Conservation (phyloP, 2,797 vertebrate genomes). For the Neosilurus hyrtlii region DNA sequence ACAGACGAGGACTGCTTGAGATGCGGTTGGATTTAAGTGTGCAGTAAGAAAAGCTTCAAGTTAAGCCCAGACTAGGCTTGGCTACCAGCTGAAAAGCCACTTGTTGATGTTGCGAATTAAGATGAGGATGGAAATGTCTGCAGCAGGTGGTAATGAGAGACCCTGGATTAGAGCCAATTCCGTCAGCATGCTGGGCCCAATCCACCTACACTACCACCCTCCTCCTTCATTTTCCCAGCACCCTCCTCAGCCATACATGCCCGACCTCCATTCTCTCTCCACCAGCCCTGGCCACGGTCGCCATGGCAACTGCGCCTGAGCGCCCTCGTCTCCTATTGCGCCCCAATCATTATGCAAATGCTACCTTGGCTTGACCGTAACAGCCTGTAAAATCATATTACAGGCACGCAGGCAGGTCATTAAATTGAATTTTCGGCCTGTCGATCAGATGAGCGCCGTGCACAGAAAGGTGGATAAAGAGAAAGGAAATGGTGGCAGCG, state of each 20-base stretch:
- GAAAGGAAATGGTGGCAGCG: slow-evolving; percentile 29
- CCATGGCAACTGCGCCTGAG: slow-evolving; percentile 55
- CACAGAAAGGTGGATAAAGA: slow-evolving; percentile 71
- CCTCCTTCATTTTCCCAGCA: slow-evolving; percentile 52
- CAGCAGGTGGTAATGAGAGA: slow-evolving; percentile 44
- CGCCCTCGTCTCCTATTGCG: slow-evolving; percentile 78
- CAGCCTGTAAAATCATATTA: slow-evolving; percentile 86
- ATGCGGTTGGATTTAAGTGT: slow-evolving; percentile 13
- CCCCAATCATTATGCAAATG: slow-evolving; percentile 84
- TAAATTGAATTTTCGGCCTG: slow-evolving; percentile 83
- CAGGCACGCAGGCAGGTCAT: slow-evolving; percentile 80
- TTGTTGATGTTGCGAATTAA: slow-evolving; percentile 42
- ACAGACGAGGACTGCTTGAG: neutral
- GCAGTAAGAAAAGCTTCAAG: slow-evolving; percentile 14
- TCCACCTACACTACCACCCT: slow-evolving; percentile 24
- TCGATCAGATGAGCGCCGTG: slow-evolving; percentile 73
- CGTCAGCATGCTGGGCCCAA: slow-evolving; percentile 35
- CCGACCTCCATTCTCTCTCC: slow-evolving; percentile 71
- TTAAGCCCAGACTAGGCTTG: slow-evolving; percentile 23
- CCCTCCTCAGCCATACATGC: slow-evolving; percentile 61
- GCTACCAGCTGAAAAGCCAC: slow-evolving; percentile 25
- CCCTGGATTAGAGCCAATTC: slow-evolving; percentile 43
- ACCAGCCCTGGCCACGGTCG: slow-evolving; percentile 49
- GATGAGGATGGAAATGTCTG: slow-evolving; percentile 35
- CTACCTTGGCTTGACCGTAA: slow-evolving; percentile 78